Percentiles rank a stretch among this genome's conserved stretches.
Evolutionary conservation across 2,113 vertebrate genomes (phyloP).

Genomic region (Globicephala melas): DNA sequence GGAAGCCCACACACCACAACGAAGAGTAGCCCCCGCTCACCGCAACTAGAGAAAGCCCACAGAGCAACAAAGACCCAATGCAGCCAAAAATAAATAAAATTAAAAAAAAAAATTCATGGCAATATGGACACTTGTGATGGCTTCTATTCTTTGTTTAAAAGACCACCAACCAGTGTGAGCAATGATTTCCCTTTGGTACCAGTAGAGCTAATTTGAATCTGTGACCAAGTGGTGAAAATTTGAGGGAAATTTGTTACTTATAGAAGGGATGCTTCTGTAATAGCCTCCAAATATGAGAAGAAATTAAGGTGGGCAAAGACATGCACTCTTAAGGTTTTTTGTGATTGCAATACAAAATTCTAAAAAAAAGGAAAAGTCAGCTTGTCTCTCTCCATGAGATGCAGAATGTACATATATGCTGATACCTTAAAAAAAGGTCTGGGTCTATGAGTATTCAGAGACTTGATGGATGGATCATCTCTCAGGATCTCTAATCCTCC

Average conservation of each 20-base stretch:
- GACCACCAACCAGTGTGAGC: background rate
- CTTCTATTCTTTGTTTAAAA: background rate
- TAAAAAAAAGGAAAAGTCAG: constrained; percentile 14
- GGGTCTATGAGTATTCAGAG: background rate
- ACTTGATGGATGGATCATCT: constrained; percentile 9
- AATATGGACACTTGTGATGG: background rate
- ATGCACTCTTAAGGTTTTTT: background rate
- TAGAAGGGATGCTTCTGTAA: background rate
- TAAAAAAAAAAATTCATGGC: background rate
- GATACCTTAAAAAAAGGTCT: background rate
- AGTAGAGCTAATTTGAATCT: background rate
- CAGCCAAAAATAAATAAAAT: no score
- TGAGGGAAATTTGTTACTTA: background rate
- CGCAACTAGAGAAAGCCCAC: no score
- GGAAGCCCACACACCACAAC: no score
- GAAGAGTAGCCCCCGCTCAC: no score
- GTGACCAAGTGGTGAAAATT: background rate
- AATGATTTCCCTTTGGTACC: background rate
- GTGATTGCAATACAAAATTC: background rate
- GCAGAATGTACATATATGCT: background rate
- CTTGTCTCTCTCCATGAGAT: background rate
- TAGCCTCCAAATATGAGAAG: background rate
- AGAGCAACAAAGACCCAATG: no score
- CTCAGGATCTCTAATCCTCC: background rate
- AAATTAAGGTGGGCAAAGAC: background rate